Conservation (phyloP, 2,113 vertebrate genomes). For the Pelodiscus sinensis region DNA sequence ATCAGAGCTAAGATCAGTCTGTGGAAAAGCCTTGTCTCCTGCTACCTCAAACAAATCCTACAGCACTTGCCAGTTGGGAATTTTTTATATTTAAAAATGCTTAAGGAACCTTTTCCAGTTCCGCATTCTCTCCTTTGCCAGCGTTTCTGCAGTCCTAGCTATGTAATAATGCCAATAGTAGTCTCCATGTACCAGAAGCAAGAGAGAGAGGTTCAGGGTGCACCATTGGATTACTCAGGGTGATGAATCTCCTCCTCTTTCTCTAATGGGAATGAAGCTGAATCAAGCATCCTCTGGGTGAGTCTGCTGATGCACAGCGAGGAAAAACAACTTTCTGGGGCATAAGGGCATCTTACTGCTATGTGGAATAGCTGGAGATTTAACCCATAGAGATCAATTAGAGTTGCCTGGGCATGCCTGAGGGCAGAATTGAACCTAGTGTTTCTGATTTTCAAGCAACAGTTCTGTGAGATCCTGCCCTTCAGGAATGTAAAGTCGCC, state of each 20-base stretch:
- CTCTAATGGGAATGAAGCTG: not conserved
- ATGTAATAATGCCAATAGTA: not conserved
- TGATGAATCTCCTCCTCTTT: slow-evolving; percentile 5
- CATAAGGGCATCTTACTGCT: slow-evolving; percentile 57
- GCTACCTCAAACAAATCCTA: not conserved
- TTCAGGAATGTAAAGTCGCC: not conserved
- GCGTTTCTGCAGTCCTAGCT: not conserved
- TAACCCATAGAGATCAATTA: slow-evolving; percentile 42
- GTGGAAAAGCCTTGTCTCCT: not conserved
- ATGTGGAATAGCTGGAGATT: slow-evolving; percentile 56
- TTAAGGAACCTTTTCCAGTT: not conserved
- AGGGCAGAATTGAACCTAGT: slow-evolving; percentile 1
- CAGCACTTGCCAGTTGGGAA: not conserved
- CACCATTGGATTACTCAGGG: not conserved
- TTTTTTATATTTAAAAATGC: not conserved
- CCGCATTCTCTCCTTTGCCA: not conserved
- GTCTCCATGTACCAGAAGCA: not conserved
- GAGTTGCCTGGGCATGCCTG: slow-evolving; percentile 8
- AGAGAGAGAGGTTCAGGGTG: not conserved
- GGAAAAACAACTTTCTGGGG: slow-evolving; percentile 30
- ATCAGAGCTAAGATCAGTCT: not conserved
- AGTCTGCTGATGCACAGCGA: slow-evolving; percentile 53
- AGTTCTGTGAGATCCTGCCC: not conserved
- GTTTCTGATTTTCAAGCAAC: slow-evolving; percentile 2
- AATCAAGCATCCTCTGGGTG: slow-evolving; percentile 54